A percentile compares a stretch with the other conserved stretches of the same genome.
phyloP scores from a whole-genome alignment of 2,797 vertebrate species.

The Phoxinus dragarum region DNA sequence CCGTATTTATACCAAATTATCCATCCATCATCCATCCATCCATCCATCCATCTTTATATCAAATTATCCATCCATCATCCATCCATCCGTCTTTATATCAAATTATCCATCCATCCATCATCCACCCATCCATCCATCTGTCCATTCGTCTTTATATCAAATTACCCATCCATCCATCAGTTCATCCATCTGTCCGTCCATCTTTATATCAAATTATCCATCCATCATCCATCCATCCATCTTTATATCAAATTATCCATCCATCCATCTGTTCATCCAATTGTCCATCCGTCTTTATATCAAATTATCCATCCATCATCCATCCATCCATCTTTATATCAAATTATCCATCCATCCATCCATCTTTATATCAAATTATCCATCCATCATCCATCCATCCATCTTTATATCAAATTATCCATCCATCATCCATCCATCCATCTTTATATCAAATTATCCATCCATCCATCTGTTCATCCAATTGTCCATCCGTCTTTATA shows the following conservation, averaged over 20 bases:
- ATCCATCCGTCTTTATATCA: too few species aligned
- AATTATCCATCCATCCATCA: neutral
- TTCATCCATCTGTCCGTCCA: accelerated
- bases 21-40: too few species aligned
- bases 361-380: neutral
- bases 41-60: too few species aligned
- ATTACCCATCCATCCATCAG: too few species aligned
- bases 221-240: neutral
- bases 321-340: neutral
- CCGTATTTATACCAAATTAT: too few species aligned
- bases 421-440: too few species aligned
- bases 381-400: neutral
- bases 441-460: too few species aligned
- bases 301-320: neutral
- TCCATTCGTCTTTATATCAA: neutral
- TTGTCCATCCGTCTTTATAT: too few species aligned
- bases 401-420: too few species aligned
- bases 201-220: neutral
- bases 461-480: too few species aligned
- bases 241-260: neutral
- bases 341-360: neutral
- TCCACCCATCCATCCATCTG: neutral
- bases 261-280: neutral
- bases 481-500: too few species aligned
- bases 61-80: too few species aligned